A percentile compares a stretch with the other conserved stretches of the same genome.
phyloP scores from a whole-genome alignment of 2,113 vertebrate genomes.

The Nannospalax galili region DNA sequence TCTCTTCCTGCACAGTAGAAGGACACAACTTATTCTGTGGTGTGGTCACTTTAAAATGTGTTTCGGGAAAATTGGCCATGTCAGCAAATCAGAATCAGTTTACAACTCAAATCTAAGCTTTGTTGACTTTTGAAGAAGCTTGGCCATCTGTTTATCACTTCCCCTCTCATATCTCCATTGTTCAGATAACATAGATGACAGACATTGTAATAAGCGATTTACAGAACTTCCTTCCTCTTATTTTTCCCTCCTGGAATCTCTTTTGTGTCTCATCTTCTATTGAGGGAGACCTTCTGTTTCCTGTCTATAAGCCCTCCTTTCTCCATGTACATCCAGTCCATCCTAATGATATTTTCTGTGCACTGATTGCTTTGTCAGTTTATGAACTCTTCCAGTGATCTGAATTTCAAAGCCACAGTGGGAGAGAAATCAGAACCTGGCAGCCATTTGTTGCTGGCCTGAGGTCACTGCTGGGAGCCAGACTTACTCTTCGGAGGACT shows the following conservation, averaged over 20 bases:
- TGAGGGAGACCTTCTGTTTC: neutral
- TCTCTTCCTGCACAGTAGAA: neutral
- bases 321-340: neutral
- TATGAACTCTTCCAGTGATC: neutral
- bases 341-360: slow-evolving; percentile 18
- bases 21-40: neutral
- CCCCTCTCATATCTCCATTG: neutral
- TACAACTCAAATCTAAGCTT: neutral
- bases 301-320: neutral
- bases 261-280: neutral
- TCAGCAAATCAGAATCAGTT: neutral
- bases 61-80: neutral
- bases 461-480: neutral
- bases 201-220: neutral
- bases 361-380: slow-evolving; percentile 11
- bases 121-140: neutral
- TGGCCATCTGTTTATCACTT: neutral
- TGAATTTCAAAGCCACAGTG: neutral
- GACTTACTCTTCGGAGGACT: neutral
- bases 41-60: neutral
- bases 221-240: neutral
- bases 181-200: neutral
- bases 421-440: neutral
- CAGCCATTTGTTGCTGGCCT: neutral
- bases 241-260: neutral